A percentile compares a stretch with the other conserved stretches of the same genome.
Evolutionary conservation across 2,797 vertebrate genomes (phyloP).

Genomic region (Microchirus variegatus): DNA sequence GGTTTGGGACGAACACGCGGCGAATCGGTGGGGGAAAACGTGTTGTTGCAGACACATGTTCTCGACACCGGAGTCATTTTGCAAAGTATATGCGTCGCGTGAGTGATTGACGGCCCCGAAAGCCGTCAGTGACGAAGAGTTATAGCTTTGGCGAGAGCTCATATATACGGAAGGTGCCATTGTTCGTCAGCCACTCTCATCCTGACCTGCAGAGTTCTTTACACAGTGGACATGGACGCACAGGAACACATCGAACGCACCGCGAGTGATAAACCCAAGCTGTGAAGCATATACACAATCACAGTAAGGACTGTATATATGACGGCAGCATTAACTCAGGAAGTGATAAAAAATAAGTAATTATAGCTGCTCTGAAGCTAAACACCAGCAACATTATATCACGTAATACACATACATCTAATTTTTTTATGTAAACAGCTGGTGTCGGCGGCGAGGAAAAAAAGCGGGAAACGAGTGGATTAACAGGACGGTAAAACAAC

Average conservation of each 20-base stretch:
- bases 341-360: slow-evolving; percentile 26
- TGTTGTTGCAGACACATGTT: slow-evolving; percentile 11
- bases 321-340: slow-evolving; percentile 1
- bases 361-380: slow-evolving; percentile 13
- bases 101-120: slow-evolving; percentile 57
- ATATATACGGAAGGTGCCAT: slow-evolving; percentile 24
- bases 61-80: slow-evolving; percentile 45
- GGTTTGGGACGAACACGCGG: neutral
- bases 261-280: neutral
- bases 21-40: neutral
- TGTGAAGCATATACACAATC: neutral
- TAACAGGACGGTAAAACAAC: too few relatives aligned
- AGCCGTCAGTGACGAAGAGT: slow-evolving; percentile 52
- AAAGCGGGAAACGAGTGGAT: neutral
- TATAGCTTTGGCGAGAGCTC: slow-evolving; percentile 44
- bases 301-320: neutral
- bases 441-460: slow-evolving; percentile 17
- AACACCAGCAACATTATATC: slow-evolving; percentile 17
- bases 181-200: slow-evolving; percentile 45
- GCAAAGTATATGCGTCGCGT: slow-evolving; percentile 52
- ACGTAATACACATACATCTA: neutral
- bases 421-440: slow-evolving; percentile 41
- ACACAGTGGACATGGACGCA: slow-evolving; percentile 7
- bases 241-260: slow-evolving; percentile 1
- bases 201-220: slow-evolving; percentile 40